A percentile compares a stretch with the other conserved stretches of the same genome.
phyloP scores from a whole-genome alignment of 2,888 invertebrate genomes.

The Acanthosepion pharaonis region DNA sequence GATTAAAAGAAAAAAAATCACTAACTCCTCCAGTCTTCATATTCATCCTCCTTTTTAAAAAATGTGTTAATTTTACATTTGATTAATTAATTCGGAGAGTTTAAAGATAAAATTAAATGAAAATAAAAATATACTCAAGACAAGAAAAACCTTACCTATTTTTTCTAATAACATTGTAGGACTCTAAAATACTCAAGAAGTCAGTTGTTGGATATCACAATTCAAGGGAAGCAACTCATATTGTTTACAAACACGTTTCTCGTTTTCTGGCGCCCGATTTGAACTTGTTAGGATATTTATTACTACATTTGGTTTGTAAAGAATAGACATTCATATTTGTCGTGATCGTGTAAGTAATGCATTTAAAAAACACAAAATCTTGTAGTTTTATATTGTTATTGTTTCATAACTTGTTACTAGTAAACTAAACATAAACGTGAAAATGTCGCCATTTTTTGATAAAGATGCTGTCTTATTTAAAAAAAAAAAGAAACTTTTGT shows the following conservation, averaged over 20 bases:
- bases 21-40: too few relatives aligned
- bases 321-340: background rate
- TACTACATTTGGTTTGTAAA: background rate
- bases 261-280: background rate
- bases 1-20: too few relatives aligned
- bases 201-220: background rate
- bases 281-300: background rate
- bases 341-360: background rate
- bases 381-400: background rate
- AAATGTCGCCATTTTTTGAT: background rate
- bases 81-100: too few relatives aligned
- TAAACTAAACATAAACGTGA: background rate
- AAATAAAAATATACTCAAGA: too few relatives aligned
- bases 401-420: background rate
- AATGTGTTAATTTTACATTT: too few relatives aligned
- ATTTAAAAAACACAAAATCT: background rate
- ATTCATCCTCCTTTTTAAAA: too few relatives aligned
- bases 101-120: too few relatives aligned
- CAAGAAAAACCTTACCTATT: too few relatives aligned
- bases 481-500: too few relatives aligned
- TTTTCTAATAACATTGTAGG: too few relatives aligned
- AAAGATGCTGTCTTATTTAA: background rate
- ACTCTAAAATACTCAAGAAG: too few relatives aligned
- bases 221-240: background rate
- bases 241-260: background rate